Base-by-base conservation (phyloP, 2,113 vertebrate genomes). In the Anthoscopus minutus region DNA sequence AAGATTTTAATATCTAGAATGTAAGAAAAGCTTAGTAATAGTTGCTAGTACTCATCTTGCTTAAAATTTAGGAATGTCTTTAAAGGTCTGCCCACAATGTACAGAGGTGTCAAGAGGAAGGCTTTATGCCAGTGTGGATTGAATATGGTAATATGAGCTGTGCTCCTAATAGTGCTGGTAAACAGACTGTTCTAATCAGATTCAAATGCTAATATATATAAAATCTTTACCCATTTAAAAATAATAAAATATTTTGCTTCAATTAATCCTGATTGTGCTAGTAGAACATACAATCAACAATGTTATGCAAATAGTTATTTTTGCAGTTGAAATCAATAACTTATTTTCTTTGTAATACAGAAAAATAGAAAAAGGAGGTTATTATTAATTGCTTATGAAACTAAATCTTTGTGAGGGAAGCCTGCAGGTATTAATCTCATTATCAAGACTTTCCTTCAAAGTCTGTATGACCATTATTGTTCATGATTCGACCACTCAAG, bases 281-380 rank as follows among this genome's bases (percentile, higher is more conserved):
- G 96, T 96, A 97, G 80, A 97, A 94, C 94, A 88, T 93, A 92
- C 87, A 97, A 97, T 97, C 97, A 97, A 93, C 96, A 81, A 57
- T 82, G 93, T 89, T 97, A 97, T 98, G 97, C 96, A 98, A 97
- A 97, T 97, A 96, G 97, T 95, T 97, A 96, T 97, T 97, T 97
- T 97, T 97, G 95, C 89, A 92, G 96, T 86, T 93, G 95, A 96
- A 97, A 97, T 98, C 97, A 97, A 97, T 97, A 96, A 97, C 97
- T 98, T 97, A 98, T 97, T 97, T 98, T 98, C 97, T 97, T 96
- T 86, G 86, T 92, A 97, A 95, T 94, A 94, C 91, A 97, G 88
- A 92, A 95, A 97, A 91, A 65, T 37, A 86, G 71, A 87, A 82
- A 89, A 92, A 92, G 80, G 51, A 86, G 30, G 94, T 87, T 97